phyloP scores from a whole-genome alignment of 1,140 invertebrate species.

The Polypedilum pembai region DNA sequence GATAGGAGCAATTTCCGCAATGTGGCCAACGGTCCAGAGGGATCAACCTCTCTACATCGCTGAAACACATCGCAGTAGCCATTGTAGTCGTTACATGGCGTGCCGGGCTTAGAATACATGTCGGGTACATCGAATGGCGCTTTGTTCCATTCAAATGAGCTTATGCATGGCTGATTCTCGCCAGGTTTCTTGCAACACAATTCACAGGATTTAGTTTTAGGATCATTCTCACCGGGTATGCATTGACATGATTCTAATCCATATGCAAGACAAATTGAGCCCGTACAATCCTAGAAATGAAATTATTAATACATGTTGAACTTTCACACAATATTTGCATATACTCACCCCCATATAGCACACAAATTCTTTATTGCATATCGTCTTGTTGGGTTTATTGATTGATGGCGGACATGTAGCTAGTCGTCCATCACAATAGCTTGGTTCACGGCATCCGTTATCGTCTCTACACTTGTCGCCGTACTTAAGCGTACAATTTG shows the following conservation, averaged over 20 bases:
- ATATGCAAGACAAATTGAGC: constrained; percentile 86
- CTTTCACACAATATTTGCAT: background rate
- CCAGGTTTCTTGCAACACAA: constrained; percentile 82
- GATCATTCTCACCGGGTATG: constrained; percentile 63
- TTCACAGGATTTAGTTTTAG: constrained; percentile 78
- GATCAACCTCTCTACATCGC: constrained; percentile 91
- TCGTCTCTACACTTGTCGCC: constrained; percentile 86
- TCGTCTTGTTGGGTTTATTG: constrained; percentile 88
- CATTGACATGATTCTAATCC: constrained; percentile 95
- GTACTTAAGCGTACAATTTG: constrained; percentile 74
- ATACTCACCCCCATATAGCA: constrained; percentile 86
- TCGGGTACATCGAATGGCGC: constrained; percentile 83
- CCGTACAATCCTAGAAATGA: constrained; percentile 68
- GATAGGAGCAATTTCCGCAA: constrained; percentile 77
- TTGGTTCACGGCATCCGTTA: constrained; percentile 85
- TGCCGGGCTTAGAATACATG: constrained; percentile 87
- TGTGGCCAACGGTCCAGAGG: constrained; percentile 87
- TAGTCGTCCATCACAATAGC: constrained; percentile 78
- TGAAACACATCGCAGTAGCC: constrained; percentile 99
- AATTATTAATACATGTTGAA: constrained; percentile 32
- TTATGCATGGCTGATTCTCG: constrained; percentile 70
- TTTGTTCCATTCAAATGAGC: constrained; percentile 85
- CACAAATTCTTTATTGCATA: constrained; percentile 88
- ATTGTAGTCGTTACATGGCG: constrained; percentile 96
- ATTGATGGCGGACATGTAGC: constrained; percentile 83